A percentile compares a stretch with the other conserved stretches of the same genome.
Conservation (phyloP, 2,888 invertebrate genomes). For the Ochlodes sylvanus region DNA sequence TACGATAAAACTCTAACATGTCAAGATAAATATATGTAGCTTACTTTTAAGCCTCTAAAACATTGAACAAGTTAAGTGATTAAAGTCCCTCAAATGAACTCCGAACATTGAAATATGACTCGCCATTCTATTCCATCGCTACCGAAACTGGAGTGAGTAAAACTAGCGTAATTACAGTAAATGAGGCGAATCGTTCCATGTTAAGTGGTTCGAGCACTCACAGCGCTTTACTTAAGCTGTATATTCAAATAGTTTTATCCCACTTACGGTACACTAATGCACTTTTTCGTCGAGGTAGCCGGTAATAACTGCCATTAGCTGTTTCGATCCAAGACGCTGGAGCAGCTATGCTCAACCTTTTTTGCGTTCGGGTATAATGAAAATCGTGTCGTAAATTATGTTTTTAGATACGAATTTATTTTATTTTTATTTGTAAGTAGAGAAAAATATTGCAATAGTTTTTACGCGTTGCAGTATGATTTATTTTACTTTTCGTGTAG, state of each 20-base stretch:
- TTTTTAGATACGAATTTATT: not conserved
- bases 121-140: constrained; percentile 48
- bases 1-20: not conserved
- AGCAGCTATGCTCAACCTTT: constrained; percentile 27
- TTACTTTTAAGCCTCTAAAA: not conserved
- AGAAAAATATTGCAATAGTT: too few relatives aligned
- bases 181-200: constrained; percentile 73
- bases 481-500: too few relatives aligned
- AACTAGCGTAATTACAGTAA: constrained; percentile 70
- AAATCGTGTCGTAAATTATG: constrained; percentile 10
- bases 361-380: constrained; percentile 32
- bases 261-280: constrained; percentile 79
- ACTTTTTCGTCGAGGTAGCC: constrained; percentile 77
- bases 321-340: constrained; percentile 64
- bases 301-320: constrained; percentile 79
- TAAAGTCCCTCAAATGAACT: constrained; percentile 5
- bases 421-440: too few relatives aligned
- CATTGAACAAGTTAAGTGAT: constrained; percentile 7
- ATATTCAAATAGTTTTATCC: constrained; percentile 82
- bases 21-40: not conserved
- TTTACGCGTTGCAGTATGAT: too few relatives aligned
- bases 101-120: constrained; percentile 49
- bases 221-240: constrained; percentile 75
- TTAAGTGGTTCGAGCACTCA: constrained; percentile 76
- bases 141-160: constrained; percentile 49